phyloP scores from a whole-genome alignment of 1,140 invertebrate species.

The Heliconius melpomene region DNA sequence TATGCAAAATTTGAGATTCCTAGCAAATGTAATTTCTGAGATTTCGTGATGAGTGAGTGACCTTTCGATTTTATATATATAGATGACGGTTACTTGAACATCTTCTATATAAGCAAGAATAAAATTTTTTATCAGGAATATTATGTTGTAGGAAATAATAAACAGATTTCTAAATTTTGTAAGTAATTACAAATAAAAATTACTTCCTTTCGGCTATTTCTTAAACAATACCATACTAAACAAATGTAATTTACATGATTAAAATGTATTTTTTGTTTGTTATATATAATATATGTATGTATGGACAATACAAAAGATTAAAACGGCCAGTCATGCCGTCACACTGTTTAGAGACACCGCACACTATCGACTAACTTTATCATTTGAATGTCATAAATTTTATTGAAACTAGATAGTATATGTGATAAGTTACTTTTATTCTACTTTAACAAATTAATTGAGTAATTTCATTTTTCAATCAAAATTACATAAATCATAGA shows the following conservation, averaged over 20 bases:
- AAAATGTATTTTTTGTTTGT: conserved; percentile 26
- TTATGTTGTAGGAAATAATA: neutral
- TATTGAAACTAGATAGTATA: too few relatives aligned
- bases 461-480: too few relatives aligned
- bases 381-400: too few relatives aligned
- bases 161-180: neutral
- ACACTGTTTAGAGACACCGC: neutral
- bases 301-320: conserved; percentile 26
- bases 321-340: conserved; percentile 22
- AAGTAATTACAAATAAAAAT: neutral
- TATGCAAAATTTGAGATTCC: too few relatives aligned
- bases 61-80: too few relatives aligned
- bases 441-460: too few relatives aligned
- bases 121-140: neutral
- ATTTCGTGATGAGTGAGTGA: too few relatives aligned
- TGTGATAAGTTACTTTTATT: too few relatives aligned
- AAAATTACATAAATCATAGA: too few relatives aligned
- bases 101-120: neutral
- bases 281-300: conserved; percentile 14
- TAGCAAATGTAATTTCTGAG: too few relatives aligned
- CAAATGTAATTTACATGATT: conserved; percentile 30
- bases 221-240: conserved; percentile 25
- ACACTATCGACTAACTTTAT: neutral
- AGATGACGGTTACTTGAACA: neutral
- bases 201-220: neutral